Percentiles rank a stretch among this genome's conserved stretches.
phyloP scores from a whole-genome alignment of 1,140 invertebrate species.

The Lasioglossum baleicum region DNA sequence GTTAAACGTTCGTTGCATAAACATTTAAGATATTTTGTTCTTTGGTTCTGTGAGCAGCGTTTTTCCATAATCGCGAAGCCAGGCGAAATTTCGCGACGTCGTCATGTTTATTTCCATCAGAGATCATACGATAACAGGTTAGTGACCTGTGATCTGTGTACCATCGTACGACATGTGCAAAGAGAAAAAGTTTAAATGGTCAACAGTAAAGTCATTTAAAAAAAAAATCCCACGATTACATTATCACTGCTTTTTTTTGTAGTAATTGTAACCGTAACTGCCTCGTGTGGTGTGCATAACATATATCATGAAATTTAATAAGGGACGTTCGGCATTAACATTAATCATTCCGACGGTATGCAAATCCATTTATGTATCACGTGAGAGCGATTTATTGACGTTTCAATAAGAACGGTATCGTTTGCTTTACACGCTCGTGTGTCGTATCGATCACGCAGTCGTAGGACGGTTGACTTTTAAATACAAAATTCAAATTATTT shows the following conservation, averaged over 20 bases:
- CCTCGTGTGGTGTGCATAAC: neutral
- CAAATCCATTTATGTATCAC: too few species aligned
- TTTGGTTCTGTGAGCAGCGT: neutral
- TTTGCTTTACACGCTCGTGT: too few species aligned
- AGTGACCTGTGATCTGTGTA: neutral
- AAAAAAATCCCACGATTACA: neutral
- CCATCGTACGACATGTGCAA: constrained; percentile 4
- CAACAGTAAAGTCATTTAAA: neutral
- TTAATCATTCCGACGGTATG: neutral
- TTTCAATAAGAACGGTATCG: too few species aligned
- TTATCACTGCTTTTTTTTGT: neutral
- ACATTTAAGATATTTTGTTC: too few species aligned
- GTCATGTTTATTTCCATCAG: neutral
- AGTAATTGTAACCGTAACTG: neutral
- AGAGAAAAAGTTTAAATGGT: neutral
- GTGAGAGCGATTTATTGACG: neutral
- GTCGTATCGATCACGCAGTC: neutral
- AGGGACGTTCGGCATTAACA: neutral
- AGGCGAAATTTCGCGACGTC: neutral
- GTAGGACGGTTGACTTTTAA: neutral
- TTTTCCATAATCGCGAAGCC: neutral
- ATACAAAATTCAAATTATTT: neutral
- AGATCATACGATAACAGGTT: constrained; percentile 4
- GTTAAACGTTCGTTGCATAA: too few species aligned
- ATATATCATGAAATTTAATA: neutral